Conservation (phyloP, 2,113 vertebrate species). For the Oplegnathus fasciatus region DNA sequence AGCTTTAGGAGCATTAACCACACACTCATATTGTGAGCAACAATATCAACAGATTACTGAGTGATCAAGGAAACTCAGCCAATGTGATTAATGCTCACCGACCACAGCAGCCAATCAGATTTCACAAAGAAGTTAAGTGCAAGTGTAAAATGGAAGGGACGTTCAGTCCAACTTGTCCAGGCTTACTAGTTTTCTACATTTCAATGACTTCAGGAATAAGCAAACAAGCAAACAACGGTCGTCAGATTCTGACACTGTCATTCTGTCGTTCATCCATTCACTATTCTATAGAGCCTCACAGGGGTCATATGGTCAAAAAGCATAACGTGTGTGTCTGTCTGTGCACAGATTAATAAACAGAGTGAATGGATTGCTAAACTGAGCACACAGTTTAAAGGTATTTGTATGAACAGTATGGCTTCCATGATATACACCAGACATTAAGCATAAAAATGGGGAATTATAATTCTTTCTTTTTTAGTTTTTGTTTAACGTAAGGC, state of each 20-base stretch:
- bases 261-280: too few species aligned
- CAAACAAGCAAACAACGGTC: too few species aligned
- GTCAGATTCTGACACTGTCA: too few species aligned
- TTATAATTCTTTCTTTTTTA: too few species aligned
- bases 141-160: background rate
- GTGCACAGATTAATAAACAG: background rate
- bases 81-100: background rate
- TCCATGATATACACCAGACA: too few species aligned
- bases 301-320: too few species aligned
- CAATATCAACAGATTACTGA: background rate
- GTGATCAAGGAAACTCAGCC: background rate
- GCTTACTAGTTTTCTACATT: background rate
- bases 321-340: too few species aligned
- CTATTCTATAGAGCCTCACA: too few species aligned
- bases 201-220: background rate
- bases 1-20: conserved; percentile 16
- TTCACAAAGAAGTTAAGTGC: background rate
- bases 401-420: too few species aligned
- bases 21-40: background rate
- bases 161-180: background rate
- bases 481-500: too few species aligned
- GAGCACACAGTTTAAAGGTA: too few species aligned
- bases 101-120: background rate
- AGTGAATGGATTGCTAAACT: background rate
- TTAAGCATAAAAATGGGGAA: too few species aligned